Percentiles rank a stretch among this genome's conserved stretches.
Evolutionary conservation across 1,140 invertebrate genomes (phyloP).

Genomic region (Hyposmocoma kahamanoa): DNA sequence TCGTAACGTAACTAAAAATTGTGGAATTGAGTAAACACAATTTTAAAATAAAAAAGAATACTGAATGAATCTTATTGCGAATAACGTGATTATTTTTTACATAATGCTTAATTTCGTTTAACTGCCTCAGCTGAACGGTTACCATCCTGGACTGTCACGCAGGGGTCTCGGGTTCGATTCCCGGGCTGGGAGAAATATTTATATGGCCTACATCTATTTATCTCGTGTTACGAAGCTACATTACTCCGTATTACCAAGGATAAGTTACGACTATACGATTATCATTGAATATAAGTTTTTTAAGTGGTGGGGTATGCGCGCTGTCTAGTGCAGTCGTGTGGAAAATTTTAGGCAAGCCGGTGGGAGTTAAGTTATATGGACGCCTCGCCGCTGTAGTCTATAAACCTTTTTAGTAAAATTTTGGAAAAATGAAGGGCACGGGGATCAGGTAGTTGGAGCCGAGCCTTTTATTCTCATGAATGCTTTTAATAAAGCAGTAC

Average conservation of each 20-base stretch:
- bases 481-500: not conserved
- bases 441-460: not conserved
- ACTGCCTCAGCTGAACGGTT: not conserved
- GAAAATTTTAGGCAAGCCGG: not conserved
- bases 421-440: not conserved
- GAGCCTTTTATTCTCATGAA: not conserved
- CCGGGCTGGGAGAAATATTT: too few species aligned
- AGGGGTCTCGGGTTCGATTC: too few species aligned
- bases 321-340: too few species aligned
- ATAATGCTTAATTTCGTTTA: not conserved
- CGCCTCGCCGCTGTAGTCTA: not conserved
- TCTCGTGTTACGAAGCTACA: too few species aligned
- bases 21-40: not conserved
- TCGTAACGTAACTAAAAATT: not conserved
- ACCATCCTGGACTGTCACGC: not conserved
- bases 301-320: too few species aligned
- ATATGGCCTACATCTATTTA: too few species aligned
- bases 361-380: constrained; percentile 7
- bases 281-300: too few species aligned
- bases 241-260: too few species aligned
- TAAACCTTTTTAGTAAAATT: not conserved
- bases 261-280: too few species aligned
- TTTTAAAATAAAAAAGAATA: not conserved
- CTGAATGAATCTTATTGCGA: not conserved
- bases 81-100: not conserved